Conservation (phyloP, 2,888 invertebrate species). For the Folsomia manolachei region DNA sequence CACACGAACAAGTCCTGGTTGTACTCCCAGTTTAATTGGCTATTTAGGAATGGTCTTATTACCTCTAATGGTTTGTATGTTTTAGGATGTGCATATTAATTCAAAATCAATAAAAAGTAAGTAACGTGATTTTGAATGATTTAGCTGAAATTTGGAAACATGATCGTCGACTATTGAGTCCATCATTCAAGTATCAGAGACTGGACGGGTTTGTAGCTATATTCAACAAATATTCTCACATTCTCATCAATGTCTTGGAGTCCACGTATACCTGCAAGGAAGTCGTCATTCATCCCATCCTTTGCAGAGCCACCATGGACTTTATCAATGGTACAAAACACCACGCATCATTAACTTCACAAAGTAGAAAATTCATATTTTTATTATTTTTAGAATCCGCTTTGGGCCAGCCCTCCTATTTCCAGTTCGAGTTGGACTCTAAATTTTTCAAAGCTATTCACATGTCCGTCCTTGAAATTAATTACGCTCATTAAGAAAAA, state of each 20-base stretch:
- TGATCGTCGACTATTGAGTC: conserved; percentile 18
- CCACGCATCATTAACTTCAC: too few species aligned
- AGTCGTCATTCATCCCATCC: not conserved
- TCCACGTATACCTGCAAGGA: not conserved
- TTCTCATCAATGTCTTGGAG: conserved; percentile 6
- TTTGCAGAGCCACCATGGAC: not conserved
- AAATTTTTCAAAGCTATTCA: not conserved
- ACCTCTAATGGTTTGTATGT: conserved; percentile 16
- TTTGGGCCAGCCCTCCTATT: not conserved
- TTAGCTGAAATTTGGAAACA: conserved; percentile 12
- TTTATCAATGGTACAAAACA: too few species aligned
- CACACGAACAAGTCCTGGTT: too few species aligned
- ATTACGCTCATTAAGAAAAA: too few species aligned
- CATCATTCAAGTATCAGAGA: conserved; percentile 21
- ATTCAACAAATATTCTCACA: conserved; percentile 5
- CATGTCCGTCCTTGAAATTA: not conserved
- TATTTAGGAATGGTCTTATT: conserved; percentile 19
- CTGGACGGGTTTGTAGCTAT: not conserved
- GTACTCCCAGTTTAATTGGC: conserved; percentile 12
- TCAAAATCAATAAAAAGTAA: not conserved
- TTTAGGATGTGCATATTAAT: not conserved
- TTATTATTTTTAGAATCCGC: too few species aligned
- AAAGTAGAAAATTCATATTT: not conserved
- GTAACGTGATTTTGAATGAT: not conserved
- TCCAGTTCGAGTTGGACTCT: not conserved